phyloP scores from a whole-genome alignment of 2,888 invertebrate species.

The Rhagonycha fulva region DNA sequence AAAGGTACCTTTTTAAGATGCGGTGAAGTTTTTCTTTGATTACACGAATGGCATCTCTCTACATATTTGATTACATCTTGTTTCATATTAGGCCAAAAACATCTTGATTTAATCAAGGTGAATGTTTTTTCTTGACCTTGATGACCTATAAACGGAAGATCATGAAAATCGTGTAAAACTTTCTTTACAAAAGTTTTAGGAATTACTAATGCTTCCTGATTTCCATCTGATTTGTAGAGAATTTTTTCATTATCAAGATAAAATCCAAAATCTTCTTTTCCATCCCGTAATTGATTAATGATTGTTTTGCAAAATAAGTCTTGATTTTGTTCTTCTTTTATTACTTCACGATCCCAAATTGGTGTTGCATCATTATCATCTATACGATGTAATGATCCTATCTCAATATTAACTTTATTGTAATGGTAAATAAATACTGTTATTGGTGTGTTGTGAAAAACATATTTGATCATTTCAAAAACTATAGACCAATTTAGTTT shows the following conservation, averaged over 20 bases:
- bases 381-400: background rate
- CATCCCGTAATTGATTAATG: background rate
- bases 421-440: background rate
- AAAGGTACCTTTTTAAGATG: conserved; percentile 31
- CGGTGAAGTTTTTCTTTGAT: conserved; percentile 35
- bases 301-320: conserved; percentile 4
- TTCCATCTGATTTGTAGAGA: conserved; percentile 11
- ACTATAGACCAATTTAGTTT: background rate
- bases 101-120: conserved; percentile 29
- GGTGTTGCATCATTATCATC: background rate
- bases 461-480: background rate
- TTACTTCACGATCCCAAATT: conserved; percentile 11
- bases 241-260: conserved; percentile 20
- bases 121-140: conserved; percentile 40
- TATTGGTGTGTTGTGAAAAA: background rate
- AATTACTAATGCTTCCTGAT: conserved; percentile 17
- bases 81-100: conserved; percentile 37
- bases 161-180: conserved; percentile 33
- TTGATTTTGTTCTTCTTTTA: conserved; percentile 6
- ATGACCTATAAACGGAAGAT: conserved; percentile 37
- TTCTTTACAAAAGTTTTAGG: conserved; percentile 15
- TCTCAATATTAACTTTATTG: background rate
- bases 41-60: conserved; percentile 36
- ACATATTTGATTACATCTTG: conserved; percentile 35
- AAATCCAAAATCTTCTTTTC: conserved; percentile 3